These are phyloP conservation scores for Drosophila tanythrix DNA, from an alignment of 2,888 invertebrate species.

Conservation along the genomic window DNA sequence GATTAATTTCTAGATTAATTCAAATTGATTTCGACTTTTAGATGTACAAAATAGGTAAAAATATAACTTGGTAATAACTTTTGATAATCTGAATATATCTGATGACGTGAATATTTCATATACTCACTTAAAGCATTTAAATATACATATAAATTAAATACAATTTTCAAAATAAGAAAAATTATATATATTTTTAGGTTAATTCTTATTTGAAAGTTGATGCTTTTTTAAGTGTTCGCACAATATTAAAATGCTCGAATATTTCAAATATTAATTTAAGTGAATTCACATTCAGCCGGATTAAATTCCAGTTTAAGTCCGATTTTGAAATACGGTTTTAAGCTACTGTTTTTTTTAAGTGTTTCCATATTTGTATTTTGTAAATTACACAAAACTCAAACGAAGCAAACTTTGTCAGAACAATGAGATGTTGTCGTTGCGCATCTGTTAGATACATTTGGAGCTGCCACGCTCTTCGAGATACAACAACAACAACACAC, in stretches of 20 bases:
- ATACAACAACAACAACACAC: slow-evolving; percentile 35
- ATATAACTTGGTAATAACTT: too few species aligned
- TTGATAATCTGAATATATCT: too few species aligned
- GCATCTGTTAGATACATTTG: slow-evolving; percentile 63
- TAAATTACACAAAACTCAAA: slow-evolving; percentile 7
- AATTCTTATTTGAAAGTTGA: not conserved
- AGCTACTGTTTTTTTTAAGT: not conserved
- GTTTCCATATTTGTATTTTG: slow-evolving; percentile 19
- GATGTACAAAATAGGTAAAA: too few species aligned
- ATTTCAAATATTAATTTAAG: not conserved
- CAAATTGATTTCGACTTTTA: too few species aligned
- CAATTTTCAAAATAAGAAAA: not conserved
- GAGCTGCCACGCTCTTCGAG: slow-evolving; percentile 29
- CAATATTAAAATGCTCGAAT: too few species aligned
- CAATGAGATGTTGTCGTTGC: slow-evolving; percentile 32
- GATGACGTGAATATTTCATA: too few species aligned
- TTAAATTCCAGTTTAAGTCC: not conserved
- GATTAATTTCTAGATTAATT: too few species aligned
- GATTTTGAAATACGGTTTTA: not conserved
- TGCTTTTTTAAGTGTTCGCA: too few species aligned
- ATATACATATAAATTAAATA: not conserved
- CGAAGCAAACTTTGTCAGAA: slow-evolving; percentile 10
- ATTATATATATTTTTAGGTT: not conserved
- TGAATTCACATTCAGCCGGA: not conserved
- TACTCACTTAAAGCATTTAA: not conserved